A percentile compares a stretch with the other conserved stretches of the same genome.
These are phyloP conservation scores for Phyllotis vaccarum DNA, from an alignment of 2,797 vertebrate genomes.

Conservation along the genomic window DNA sequence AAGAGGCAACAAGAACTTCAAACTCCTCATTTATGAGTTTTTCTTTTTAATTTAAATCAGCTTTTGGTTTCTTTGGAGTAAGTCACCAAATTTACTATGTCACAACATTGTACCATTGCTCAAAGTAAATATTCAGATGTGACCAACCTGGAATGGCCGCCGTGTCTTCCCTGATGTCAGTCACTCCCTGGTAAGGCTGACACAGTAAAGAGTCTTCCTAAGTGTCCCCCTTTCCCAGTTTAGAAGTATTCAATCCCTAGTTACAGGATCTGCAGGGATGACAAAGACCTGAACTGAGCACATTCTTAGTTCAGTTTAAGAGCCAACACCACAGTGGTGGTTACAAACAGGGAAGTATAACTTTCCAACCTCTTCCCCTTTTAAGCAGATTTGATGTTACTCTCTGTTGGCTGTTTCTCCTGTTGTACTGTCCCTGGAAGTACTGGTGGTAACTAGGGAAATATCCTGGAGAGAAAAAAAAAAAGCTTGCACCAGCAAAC, in stretches of 20 bases:
- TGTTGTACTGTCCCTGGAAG: background rate
- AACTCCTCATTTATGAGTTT: background rate
- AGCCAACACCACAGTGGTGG: background rate
- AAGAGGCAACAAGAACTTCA: background rate
- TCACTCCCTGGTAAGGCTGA: conserved; percentile 32
- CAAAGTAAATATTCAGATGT: conserved; percentile 1
- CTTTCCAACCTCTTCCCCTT: background rate
- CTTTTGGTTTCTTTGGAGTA: conserved; percentile 40
- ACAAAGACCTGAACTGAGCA: conserved; percentile 4
- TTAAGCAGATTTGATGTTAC: conserved; percentile 1
- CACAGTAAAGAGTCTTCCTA: background rate
- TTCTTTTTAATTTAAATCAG: background rate
- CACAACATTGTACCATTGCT: background rate
- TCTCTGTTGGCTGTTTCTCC: conserved; percentile 18
- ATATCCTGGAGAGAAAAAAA: background rate
- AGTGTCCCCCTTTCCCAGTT: conserved; percentile 20
- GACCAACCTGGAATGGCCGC: background rate
- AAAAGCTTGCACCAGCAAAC: background rate
- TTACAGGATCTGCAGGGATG: conserved; percentile 4
- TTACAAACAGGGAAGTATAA: background rate
- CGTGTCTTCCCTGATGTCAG: background rate
- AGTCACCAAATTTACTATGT: conserved; percentile 14
- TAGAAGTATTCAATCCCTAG: background rate
- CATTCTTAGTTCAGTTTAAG: conserved; percentile 22
- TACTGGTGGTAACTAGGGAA: background rate